Conservation (phyloP, 2,113 vertebrate genomes). For the Pogonocichla stellata region DNA sequence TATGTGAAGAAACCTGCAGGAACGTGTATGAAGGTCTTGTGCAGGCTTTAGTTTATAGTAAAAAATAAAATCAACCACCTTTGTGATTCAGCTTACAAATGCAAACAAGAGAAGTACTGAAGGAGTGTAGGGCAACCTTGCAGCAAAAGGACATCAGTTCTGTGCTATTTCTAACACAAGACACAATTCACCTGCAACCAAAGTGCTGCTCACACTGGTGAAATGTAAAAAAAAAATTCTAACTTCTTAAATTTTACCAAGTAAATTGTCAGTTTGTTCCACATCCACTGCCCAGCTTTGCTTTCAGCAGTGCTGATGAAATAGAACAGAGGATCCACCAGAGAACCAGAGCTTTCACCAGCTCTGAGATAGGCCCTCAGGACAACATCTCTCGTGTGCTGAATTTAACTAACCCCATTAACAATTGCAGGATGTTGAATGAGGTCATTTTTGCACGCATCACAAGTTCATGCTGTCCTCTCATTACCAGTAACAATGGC, state of each 20-base stretch:
- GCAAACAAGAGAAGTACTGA: background rate
- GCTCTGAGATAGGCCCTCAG: background rate
- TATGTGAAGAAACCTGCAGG: background rate
- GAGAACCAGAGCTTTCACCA: conserved; percentile 15
- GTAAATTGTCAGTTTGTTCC: background rate
- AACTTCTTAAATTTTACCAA: background rate
- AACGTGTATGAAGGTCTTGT: background rate
- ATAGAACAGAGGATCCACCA: background rate
- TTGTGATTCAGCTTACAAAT: background rate
- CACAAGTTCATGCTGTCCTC: conserved; percentile 38
- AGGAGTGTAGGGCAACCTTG: background rate
- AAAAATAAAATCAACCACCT: background rate
- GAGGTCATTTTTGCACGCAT: conserved; percentile 17
- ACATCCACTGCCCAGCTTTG: background rate
- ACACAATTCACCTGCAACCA: background rate
- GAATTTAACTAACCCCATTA: conserved; percentile 25
- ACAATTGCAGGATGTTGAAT: conserved; percentile 61
- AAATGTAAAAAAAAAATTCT: rapidly evolving
- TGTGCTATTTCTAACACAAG: background rate
- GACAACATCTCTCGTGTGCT: background rate
- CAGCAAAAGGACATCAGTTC: background rate
- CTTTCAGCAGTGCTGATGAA: background rate
- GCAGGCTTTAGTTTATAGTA: background rate
- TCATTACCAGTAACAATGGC: conserved; percentile 46
- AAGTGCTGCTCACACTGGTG: rapidly evolving